These are phyloP conservation scores for Pristiophorus japonicus DNA, from an alignment of 2,113 vertebrate genomes.

Conservation along the genomic window DNA sequence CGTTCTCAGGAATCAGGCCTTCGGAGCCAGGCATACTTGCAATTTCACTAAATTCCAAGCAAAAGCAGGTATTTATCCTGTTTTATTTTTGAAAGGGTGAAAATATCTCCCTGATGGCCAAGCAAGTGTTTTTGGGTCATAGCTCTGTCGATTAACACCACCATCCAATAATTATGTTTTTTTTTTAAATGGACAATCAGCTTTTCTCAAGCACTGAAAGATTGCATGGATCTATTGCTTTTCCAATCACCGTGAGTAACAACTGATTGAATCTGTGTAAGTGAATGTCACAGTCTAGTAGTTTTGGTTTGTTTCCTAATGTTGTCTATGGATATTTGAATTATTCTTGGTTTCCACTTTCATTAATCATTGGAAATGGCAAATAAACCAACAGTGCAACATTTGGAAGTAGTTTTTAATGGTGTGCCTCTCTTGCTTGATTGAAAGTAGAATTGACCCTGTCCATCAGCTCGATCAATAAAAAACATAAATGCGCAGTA, in stretches of 20 bases:
- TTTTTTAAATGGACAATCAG: not conserved
- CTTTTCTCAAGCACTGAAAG: not conserved
- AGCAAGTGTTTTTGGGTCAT: not conserved
- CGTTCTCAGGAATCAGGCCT: not conserved
- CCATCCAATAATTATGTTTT: not conserved
- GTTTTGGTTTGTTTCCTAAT: slow-evolving; percentile 47
- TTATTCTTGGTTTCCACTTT: slow-evolving; percentile 43
- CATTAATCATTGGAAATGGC: slow-evolving; percentile 48
- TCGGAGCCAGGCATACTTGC: too few relatives aligned
- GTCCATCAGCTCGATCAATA: slow-evolving; percentile 43
- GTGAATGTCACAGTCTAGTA: slow-evolving; percentile 41
- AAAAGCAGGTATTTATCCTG: not conserved
- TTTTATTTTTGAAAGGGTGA: not conserved
- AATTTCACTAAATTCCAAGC: not conserved
- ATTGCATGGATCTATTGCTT: not conserved
- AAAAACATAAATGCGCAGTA: slow-evolving; percentile 38
- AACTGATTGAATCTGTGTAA: not conserved
- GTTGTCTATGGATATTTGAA: slow-evolving; percentile 47
- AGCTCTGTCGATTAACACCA: not conserved
- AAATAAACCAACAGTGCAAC: slow-evolving; percentile 43
- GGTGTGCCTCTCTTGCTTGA: not conserved
- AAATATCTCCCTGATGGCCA: not conserved
- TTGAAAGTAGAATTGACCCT: slow-evolving; percentile 17
- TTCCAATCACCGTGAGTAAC: not conserved
- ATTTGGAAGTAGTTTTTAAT: slow-evolving; percentile 42